Evolutionary conservation across 2,113 vertebrate species (phyloP).

Genomic region (Climacteris rufus): DNA sequence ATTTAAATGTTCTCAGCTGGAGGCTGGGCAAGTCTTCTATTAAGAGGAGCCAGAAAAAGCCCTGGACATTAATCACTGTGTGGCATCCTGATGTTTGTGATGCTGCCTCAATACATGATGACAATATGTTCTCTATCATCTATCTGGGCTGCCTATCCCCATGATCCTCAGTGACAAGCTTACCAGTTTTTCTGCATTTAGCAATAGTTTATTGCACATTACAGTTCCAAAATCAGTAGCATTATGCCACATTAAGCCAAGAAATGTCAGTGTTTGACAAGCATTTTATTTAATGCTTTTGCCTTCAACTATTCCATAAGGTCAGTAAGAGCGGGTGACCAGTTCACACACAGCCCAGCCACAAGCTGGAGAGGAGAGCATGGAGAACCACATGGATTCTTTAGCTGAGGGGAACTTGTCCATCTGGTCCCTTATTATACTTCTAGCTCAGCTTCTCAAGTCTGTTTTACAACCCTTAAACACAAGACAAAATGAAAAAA

Average conservation of each 20-base stretch:
- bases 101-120: not conserved
- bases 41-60: slow-evolving; percentile 30
- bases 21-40: not conserved
- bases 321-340: not conserved
- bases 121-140: not conserved
- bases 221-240: not conserved
- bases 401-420: not conserved
- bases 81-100: slow-evolving; percentile 19
- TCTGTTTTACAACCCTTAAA: not conserved
- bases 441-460: not conserved
- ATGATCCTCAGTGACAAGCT: not conserved
- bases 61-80: slow-evolving; percentile 35
- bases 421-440: not conserved
- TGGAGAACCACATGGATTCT: not conserved
- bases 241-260: not conserved
- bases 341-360: not conserved
- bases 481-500: not conserved
- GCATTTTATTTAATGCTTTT: not conserved
- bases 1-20: slow-evolving; percentile 29
- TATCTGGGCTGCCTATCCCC: not conserved
- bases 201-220: not conserved
- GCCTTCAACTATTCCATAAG: not conserved
- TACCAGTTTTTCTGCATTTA: not conserved
- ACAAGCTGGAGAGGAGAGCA: not conserved
- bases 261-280: not conserved